Percentiles rank a stretch among this genome's conserved stretches.
Conservation (phyloP, 1,140 invertebrate species). For the Hetaerina americana region DNA sequence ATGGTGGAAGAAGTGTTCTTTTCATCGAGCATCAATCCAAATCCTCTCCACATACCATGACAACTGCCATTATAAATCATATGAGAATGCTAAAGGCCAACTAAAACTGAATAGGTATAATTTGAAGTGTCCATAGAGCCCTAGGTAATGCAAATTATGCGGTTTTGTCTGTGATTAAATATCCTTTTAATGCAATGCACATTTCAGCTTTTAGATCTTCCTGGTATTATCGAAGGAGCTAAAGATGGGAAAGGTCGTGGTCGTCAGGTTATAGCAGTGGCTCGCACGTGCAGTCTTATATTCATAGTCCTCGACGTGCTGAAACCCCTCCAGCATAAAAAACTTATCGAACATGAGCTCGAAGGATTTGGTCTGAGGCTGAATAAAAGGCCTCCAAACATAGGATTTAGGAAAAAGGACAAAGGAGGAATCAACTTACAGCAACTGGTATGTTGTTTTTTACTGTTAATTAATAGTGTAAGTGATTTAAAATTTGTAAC, state of each 20-base stretch:
- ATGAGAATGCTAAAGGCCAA: too few species aligned
- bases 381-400: constrained; percentile 95
- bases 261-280: constrained; percentile 98
- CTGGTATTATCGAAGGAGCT: constrained; percentile 99
- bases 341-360: constrained; percentile 91
- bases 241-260: constrained; percentile 98
- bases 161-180: too few species aligned
- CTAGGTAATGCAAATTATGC: too few species aligned
- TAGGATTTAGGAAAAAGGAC: constrained; percentile 92
- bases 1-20: too few species aligned
- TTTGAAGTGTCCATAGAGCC: too few species aligned
- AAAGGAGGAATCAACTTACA: constrained; percentile 95
- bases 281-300: constrained; percentile 93
- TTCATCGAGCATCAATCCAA: too few species aligned
- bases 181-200: not conserved
- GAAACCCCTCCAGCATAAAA: constrained; percentile 94
- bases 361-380: constrained; percentile 96
- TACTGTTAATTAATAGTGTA: too few species aligned
- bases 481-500: too few species aligned
- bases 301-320: constrained; percentile 97
- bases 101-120: too few species aligned
- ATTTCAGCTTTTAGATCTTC: constrained; percentile 83
- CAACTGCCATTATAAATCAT: too few species aligned
- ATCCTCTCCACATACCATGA: too few species aligned
- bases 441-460: constrained; percentile 52